Percentiles rank a stretch among this genome's conserved stretches.
These are phyloP conservation scores for Mactromeris polynyma DNA, from an alignment of 2,888 invertebrate genomes.

Conservation along the genomic window DNA sequence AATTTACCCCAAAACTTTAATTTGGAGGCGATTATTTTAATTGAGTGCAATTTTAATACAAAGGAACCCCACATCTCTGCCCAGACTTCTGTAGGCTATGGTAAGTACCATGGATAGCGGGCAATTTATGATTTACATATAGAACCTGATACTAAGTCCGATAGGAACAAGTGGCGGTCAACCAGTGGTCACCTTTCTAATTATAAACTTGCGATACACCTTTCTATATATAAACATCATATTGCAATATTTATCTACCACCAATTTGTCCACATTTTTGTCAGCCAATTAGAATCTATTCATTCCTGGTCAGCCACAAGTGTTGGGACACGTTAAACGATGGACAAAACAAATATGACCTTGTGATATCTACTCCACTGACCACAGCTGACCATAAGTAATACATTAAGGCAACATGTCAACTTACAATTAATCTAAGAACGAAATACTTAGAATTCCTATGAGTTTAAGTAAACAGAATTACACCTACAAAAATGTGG, in stretches of 20 bases:
- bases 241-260: background rate
- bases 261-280: background rate
- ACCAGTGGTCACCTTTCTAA: background rate
- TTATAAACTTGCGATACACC: background rate
- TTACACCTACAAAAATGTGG: background rate
- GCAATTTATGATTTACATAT: background rate
- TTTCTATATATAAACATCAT: background rate
- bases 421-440: background rate
- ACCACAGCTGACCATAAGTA: background rate
- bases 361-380: background rate
- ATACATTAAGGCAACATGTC: constrained; percentile 8
- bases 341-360: constrained; percentile 14
- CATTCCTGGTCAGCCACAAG: background rate
- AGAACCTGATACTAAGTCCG: background rate
- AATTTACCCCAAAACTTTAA: too few relatives aligned
- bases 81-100: too few relatives aligned
- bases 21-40: too few relatives aligned
- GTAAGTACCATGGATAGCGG: background rate
- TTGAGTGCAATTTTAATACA: too few relatives aligned
- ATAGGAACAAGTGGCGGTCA: background rate
- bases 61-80: too few relatives aligned
- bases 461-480: constrained; percentile 2
- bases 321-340: constrained; percentile 2
- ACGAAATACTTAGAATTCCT: background rate
- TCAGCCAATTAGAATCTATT: background rate